phyloP scores from a whole-genome alignment of 2,113 vertebrate species.

The Thunnus maccoyii region DNA sequence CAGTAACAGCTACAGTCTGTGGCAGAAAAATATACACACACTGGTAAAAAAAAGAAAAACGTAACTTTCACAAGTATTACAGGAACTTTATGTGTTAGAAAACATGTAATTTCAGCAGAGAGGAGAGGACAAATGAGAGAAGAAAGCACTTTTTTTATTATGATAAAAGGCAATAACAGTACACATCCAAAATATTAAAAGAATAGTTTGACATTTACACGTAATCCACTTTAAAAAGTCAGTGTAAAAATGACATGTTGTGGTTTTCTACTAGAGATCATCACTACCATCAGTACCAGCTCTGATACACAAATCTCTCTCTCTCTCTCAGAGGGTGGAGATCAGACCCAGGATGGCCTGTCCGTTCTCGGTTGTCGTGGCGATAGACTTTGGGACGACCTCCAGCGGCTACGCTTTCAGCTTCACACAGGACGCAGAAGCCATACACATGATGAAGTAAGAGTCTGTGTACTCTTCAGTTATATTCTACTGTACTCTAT shows the following conservation, averaged over 20 bases:
- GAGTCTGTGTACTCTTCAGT: neutral
- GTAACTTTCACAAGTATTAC: neutral
- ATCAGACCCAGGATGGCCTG: slow-evolving; percentile 74
- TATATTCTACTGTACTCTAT: neutral
- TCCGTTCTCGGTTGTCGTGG: slow-evolving; percentile 92
- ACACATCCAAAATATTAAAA: no score
- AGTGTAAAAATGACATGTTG: no score
- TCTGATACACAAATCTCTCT: neutral
- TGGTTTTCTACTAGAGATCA: no score
- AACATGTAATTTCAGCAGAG: no score
- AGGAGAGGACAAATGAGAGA: neutral
- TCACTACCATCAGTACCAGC: no score
- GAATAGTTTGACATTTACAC: no score
- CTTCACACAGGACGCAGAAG: slow-evolving; percentile 92
- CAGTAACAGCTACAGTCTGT: slow-evolving; percentile 9
- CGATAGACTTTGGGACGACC: slow-evolving; percentile 96
- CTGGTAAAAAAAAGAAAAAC: neutral
- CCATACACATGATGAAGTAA: slow-evolving; percentile 99
- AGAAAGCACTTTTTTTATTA: no score
- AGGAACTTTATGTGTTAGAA: neutral
- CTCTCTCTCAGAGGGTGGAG: slow-evolving; percentile 84
- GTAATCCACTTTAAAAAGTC: no score
- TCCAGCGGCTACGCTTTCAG: slow-evolving; percentile 98
- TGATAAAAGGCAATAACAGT: no score
- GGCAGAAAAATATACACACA: slow-evolving; percentile 21